phyloP scores from a whole-genome alignment of 2,888 invertebrate species.

The Pelosia muscerda region DNA sequence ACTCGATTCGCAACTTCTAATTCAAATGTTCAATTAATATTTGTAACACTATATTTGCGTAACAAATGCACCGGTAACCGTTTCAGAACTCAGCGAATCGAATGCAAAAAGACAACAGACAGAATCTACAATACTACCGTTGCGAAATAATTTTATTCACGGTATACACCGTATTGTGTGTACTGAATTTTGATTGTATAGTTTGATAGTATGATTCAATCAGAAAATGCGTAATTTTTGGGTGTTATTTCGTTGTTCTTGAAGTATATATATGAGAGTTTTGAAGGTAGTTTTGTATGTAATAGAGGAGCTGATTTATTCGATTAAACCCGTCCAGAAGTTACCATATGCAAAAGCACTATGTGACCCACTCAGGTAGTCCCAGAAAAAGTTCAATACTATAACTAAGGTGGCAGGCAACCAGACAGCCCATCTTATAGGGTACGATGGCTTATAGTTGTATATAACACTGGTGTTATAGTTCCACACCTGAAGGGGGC shows the following conservation, averaged over 20 bases:
- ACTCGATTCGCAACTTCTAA: constrained; percentile 19
- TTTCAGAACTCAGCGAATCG: constrained; percentile 8
- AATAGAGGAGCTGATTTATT: background rate
- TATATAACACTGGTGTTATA: too few relatives aligned
- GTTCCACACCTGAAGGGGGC: too few relatives aligned
- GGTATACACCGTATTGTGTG: constrained; percentile 40
- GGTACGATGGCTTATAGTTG: too few relatives aligned
- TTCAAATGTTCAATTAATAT: constrained; percentile 40
- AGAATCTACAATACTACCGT: constrained; percentile 47
- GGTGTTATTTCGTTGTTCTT: constrained; percentile 11
- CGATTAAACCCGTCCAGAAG: too few relatives aligned
- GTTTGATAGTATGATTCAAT: constrained; percentile 25
- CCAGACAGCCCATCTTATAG: too few relatives aligned
- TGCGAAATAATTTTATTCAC: constrained; percentile 39
- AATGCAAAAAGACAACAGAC: constrained; percentile 21
- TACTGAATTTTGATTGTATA: constrained; percentile 46
- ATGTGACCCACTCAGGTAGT: too few relatives aligned
- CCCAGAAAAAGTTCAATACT: too few relatives aligned
- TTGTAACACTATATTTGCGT: constrained; percentile 36
- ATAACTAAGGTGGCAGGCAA: too few relatives aligned
- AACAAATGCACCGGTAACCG: constrained; percentile 27
- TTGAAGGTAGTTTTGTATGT: background rate
- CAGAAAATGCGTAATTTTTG: constrained; percentile 30
- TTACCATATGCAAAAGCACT: too few relatives aligned
- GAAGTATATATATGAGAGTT: background rate